These are phyloP conservation scores for Eupeodes corollae DNA, from an alignment of 1,140 invertebrate genomes.

Conservation along the genomic window DNA sequence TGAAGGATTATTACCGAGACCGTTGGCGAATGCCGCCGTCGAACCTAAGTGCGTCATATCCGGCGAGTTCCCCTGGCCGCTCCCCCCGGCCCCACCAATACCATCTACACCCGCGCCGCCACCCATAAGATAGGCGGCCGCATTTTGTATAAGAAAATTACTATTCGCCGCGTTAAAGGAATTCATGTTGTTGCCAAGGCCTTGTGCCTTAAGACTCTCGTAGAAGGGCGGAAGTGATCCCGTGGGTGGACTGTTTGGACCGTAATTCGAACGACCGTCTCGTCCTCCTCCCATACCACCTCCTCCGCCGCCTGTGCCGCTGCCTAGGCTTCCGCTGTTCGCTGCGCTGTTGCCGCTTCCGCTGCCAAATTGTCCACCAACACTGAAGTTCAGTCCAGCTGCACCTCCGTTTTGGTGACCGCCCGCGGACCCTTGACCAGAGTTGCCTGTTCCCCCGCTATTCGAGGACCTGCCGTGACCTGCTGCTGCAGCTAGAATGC, in stretches of 20 bases:
- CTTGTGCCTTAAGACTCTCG: constrained; percentile 67
- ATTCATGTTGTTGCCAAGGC: constrained; percentile 44
- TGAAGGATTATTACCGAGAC: constrained; percentile 15
- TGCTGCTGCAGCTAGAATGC: constrained; percentile 55
- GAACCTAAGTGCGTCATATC: no score
- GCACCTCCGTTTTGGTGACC: constrained; percentile 31
- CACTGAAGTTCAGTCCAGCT: constrained; percentile 39
- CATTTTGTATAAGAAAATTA: constrained; percentile 48
- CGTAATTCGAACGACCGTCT: constrained; percentile 66
- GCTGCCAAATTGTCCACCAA: constrained; percentile 42
- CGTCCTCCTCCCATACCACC: constrained; percentile 61
- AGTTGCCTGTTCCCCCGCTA: constrained; percentile 38
- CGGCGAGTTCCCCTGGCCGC: neutral
- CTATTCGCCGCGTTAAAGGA: constrained; percentile 44
- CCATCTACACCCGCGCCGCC: constrained; percentile 6
- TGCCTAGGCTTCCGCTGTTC: constrained; percentile 45
- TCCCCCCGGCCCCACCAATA: constrained; percentile 2
- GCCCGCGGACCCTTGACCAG: constrained; percentile 28
- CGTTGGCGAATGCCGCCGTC: constrained; percentile 17
- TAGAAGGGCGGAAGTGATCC: constrained; percentile 74
- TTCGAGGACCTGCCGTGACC: constrained; percentile 59
- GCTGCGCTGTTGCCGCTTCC: constrained; percentile 41
- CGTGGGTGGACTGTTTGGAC: constrained; percentile 69
- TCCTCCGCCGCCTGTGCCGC: constrained; percentile 50
- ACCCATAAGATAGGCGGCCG: constrained; percentile 28